A percentile compares a stretch with the other conserved stretches of the same genome.
Conservation (phyloP, 2,797 vertebrate genomes). For the Sebastes steindachneri region DNA sequence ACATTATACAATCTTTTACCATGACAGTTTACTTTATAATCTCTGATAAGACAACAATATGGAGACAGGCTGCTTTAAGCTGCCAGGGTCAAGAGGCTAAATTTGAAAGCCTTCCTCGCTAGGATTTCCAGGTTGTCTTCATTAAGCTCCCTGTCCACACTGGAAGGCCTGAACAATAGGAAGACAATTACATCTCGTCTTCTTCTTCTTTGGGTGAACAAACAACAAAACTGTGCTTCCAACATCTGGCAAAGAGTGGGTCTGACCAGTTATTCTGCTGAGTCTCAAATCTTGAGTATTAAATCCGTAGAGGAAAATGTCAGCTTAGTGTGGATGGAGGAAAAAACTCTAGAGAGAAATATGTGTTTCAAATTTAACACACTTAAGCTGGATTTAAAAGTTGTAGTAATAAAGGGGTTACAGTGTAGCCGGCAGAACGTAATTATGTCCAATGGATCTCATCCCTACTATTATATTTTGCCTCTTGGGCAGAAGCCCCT, state of each 20-base stretch:
- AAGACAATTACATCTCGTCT: neutral
- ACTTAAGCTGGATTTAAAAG: neutral
- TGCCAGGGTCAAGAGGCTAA: neutral
- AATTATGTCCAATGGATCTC: neutral
- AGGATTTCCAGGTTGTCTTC: neutral
- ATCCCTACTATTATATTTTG: too few species aligned
- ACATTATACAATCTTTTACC: neutral
- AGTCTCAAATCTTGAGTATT: too few species aligned
- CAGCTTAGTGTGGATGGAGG: neutral
- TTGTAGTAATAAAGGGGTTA: neutral
- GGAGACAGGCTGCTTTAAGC: conserved; percentile 26
- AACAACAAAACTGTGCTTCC: neutral
- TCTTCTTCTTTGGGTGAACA: neutral
- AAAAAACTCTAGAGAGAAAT: neutral
- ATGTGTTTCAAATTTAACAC: neutral
- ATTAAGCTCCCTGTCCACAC: neutral
- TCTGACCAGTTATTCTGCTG: neutral
- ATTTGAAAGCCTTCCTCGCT: neutral
- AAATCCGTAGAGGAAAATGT: neutral
- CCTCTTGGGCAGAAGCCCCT: too few species aligned
- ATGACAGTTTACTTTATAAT: conserved; percentile 12
- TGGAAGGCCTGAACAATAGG: neutral
- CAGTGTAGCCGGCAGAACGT: neutral
- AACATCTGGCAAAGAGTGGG: neutral
- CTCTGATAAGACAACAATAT: conserved; percentile 59